Evolutionary conservation across 2,113 vertebrate genomes (phyloP).

Genomic region (Xyliphius kryptos): DNA sequence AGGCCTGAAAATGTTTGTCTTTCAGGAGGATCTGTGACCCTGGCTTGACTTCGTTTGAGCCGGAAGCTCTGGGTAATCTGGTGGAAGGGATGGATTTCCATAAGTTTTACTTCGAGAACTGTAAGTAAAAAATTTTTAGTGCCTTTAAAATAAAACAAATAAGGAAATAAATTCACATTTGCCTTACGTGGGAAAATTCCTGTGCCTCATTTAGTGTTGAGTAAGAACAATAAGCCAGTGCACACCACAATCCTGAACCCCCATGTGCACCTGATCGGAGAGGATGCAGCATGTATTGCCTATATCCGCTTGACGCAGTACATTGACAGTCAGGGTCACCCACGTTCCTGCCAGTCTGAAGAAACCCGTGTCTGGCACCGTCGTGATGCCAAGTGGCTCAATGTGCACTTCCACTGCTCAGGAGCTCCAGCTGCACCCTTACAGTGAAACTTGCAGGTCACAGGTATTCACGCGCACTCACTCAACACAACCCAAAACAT

Average conservation of each 20-base stretch:
- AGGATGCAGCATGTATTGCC: constrained; percentile 94
- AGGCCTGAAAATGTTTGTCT: too few relatives aligned
- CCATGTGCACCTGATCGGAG: too few relatives aligned
- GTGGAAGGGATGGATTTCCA: constrained; percentile 99
- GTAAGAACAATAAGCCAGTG: constrained; percentile 98
- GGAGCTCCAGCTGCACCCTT: constrained; percentile 94
- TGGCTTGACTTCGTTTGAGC: too few relatives aligned
- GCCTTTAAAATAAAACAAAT: too few relatives aligned
- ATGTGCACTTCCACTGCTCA: constrained; percentile 98
- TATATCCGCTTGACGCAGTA: constrained; percentile 98
- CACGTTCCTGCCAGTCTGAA: constrained; percentile 93
- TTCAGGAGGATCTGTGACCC: constrained; percentile 97
- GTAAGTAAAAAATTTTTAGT: too few relatives aligned
- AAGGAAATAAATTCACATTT: too few relatives aligned
- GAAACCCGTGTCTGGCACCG: constrained; percentile 98
- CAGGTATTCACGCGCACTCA: background rate
- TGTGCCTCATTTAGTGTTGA: constrained; percentile 83
- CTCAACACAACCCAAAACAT: background rate
- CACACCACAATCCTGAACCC: too few relatives aligned
- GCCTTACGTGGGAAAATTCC: too few relatives aligned
- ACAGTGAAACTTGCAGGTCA: constrained; percentile 72
- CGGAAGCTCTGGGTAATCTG: constrained; percentile 97
- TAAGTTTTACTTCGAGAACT: constrained; percentile 99
- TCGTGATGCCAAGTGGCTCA: constrained; percentile 95
- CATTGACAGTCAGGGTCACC: constrained; percentile 87